These are phyloP conservation scores for Nanorana parkeri DNA, from an alignment of 2,113 vertebrate species.

Conservation along the genomic window DNA sequence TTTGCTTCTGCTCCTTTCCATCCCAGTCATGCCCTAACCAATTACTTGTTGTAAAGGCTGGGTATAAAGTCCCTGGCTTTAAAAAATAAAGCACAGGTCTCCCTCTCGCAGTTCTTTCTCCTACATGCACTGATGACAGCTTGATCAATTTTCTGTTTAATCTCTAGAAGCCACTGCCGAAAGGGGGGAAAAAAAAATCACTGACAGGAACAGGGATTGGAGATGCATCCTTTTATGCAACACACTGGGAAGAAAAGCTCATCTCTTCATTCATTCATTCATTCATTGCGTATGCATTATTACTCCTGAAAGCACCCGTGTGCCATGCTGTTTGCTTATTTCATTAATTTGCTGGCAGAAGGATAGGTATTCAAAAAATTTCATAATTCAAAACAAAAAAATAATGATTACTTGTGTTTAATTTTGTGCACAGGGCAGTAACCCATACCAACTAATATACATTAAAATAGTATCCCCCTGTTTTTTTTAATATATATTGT, in stretches of 20 bases:
- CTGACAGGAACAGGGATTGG: slow-evolving; percentile 46
- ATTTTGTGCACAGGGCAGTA: too few relatives aligned
- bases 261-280: not conserved
- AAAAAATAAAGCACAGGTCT: slow-evolving; percentile 52
- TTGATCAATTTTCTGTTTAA: slow-evolving; percentile 60
- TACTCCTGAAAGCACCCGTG: not conserved
- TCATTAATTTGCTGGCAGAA: slow-evolving; percentile 1
- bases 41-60: slow-evolving; percentile 66
- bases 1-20: slow-evolving; percentile 64
- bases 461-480: too few relatives aligned
- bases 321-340: not conserved
- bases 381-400: too few relatives aligned
- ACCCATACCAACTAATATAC: too few relatives aligned
- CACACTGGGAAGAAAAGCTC: not conserved
- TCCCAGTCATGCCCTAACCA: slow-evolving; percentile 62
- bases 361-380: not conserved
- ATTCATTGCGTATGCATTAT: slow-evolving; percentile 37
- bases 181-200: slow-evolving; percentile 31
- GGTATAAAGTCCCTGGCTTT: slow-evolving; percentile 60
- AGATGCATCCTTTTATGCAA: slow-evolving; percentile 42
- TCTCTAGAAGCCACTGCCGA: slow-evolving; percentile 49
- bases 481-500: too few relatives aligned
- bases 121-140: slow-evolving; percentile 45
- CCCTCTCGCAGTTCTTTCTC: not conserved
- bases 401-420: too few relatives aligned